Base-by-base conservation (phyloP, 2,888 invertebrate genomes). In the Thyatira batis region DNA sequence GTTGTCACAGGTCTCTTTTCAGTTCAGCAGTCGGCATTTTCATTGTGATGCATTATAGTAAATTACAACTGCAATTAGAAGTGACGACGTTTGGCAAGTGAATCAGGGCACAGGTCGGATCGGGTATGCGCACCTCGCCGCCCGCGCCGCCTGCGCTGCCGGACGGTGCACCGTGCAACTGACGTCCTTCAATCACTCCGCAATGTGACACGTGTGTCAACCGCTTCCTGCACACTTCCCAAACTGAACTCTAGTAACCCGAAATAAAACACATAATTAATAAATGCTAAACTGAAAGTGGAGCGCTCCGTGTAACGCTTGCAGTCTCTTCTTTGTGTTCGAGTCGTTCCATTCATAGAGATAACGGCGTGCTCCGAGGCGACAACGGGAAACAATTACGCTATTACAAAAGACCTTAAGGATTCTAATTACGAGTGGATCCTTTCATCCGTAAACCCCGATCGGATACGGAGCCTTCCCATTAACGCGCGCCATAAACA, bases 401-500 rank as follows among this genome's bases (percentile, higher is more conserved):
- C 80, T 83, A 82, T 85, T 85, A 86, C 83, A 83, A 85, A 87
- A 84, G 84, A 73, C 80, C 84, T 87, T 85, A 87, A 86, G 84
- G 84, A 84, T 84, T 86, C 84, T 88, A 87, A 89, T 88, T 89
- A 86, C 78, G 80, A 80, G 80, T 73, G 80, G 80, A 79, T 79
- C 83, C 80, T 84, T 85, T 84, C 81, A 82, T 81, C 82, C 80
- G 82, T 78, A 81, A 84, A 80, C 78, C 78, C 80, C 81, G 87
- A 89, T 90, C 88, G 85, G 87, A 86, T 87, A 81, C 84, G 83
- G 76, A 81, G 79, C 79, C 83, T 69, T 76, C 79, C 82, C 83
- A 87, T 90, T 88, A 90, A 87, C 85, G 82, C 78, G 80, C 74
- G 76, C 83, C 82, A 84, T 89, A 91, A 90, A 92, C 89, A 89